phyloP scores from a whole-genome alignment of 2,888 invertebrate species.

The Drosophila diplacantha region DNA sequence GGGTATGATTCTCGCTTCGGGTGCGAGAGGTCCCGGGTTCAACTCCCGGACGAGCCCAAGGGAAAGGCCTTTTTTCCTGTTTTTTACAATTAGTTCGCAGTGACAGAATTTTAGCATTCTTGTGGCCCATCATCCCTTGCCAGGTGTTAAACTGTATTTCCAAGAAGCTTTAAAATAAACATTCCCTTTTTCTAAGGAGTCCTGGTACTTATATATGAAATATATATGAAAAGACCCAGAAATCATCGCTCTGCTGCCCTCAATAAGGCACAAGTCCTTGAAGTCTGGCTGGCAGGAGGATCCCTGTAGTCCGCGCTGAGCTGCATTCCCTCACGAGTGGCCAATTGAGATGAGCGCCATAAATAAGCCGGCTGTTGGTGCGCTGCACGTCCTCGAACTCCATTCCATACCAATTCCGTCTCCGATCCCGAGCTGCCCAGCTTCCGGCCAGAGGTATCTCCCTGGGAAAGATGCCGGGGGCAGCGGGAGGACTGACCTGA shows the following conservation, averaged over 20 bases:
- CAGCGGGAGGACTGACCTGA: neutral
- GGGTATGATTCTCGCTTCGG: slow-evolving; percentile 77
- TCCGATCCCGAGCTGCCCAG: slow-evolving; percentile 4
- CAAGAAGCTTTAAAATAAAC: neutral
- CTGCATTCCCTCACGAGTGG: slow-evolving; percentile 11
- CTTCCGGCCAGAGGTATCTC: slow-evolving; percentile 23
- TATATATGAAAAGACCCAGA: no score
- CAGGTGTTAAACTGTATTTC: neutral
- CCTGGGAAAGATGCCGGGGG: neutral
- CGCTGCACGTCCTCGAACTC: slow-evolving; percentile 30
- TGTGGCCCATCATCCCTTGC: fast-evolving
- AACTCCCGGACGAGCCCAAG: slow-evolving; percentile 41
- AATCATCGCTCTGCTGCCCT: neutral
- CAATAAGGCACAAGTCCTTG: neutral
- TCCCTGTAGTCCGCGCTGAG: neutral
- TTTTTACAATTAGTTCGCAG: neutral
- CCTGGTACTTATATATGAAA: neutral
- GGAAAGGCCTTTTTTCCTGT: neutral
- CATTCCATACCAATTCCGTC: slow-evolving; percentile 1
- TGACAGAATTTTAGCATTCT: neutral
- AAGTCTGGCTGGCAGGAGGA: neutral
- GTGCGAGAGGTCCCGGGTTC: slow-evolving; percentile 77
- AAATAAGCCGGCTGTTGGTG: slow-evolving; percentile 59
- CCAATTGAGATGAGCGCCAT: slow-evolving; percentile 52
- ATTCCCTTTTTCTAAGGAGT: neutral